Evolutionary conservation across 2,113 vertebrate species (phyloP).

Genomic region (Todiramphus saurophagus): DNA sequence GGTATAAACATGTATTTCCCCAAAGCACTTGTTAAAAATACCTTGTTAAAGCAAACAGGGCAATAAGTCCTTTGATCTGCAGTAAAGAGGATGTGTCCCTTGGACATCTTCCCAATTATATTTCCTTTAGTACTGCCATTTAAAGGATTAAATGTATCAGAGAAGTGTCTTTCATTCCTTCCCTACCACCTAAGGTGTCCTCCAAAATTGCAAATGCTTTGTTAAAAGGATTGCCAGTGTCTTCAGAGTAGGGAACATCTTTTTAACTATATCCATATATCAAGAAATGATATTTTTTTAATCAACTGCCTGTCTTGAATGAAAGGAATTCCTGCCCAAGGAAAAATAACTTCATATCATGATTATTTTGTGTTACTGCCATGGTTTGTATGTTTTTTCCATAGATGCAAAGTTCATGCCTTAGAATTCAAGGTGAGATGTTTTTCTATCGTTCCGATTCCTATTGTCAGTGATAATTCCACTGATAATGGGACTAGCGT

Average conservation of each 20-base stretch:
- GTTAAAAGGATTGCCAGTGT: background rate
- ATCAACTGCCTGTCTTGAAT: background rate
- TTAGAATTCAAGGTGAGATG: background rate
- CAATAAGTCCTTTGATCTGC: background rate
- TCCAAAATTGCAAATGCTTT: background rate
- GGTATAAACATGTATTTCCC: background rate
- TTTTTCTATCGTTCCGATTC: background rate
- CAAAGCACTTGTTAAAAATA: background rate
- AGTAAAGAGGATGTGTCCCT: background rate
- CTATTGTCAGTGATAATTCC: background rate
- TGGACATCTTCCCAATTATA: background rate
- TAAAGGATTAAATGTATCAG: background rate
- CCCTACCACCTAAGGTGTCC: background rate
- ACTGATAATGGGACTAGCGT: background rate
- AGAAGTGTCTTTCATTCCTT: background rate
- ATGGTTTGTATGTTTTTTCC: background rate
- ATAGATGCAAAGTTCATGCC: background rate
- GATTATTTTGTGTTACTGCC: background rate
- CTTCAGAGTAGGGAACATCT: background rate
- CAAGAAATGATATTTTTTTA: background rate
- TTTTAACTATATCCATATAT: background rate
- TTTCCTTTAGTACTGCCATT: background rate
- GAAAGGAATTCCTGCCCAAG: background rate
- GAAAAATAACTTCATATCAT: background rate
- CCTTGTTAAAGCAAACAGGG: background rate